A percentile compares a stretch with the other conserved stretches of the same genome.
Evolutionary conservation across 2,797 vertebrate genomes (phyloP).

Genomic region (Aeoliscus strigatus): DNA sequence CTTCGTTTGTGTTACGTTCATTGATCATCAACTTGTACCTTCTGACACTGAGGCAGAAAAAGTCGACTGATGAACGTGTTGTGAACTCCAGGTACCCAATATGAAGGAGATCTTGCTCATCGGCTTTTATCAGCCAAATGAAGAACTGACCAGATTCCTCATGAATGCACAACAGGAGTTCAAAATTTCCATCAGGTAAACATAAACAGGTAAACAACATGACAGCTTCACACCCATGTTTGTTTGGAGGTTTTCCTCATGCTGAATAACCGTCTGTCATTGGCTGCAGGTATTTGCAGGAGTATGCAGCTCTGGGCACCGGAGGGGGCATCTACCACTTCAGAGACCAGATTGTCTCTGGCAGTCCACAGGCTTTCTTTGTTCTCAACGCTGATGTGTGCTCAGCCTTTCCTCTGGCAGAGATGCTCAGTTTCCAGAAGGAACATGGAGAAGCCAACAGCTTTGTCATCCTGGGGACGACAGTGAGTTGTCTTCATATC

Average conservation of each 20-base stretch:
- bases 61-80: background rate
- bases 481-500: slow-evolving; percentile 70
- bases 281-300: slow-evolving; percentile 87
- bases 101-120: slow-evolving; percentile 95
- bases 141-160: slow-evolving; percentile 88
- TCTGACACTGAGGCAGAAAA: background rate
- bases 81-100: slow-evolving; percentile 77
- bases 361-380: slow-evolving; percentile 86
- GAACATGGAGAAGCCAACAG: slow-evolving; percentile 78
- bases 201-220: background rate
- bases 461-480: slow-evolving; percentile 92
- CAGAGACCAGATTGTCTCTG: slow-evolving; percentile 95
- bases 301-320: slow-evolving; percentile 91
- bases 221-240: no score
- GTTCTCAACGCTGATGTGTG: slow-evolving; percentile 96
- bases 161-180: slow-evolving; percentile 88
- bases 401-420: slow-evolving; percentile 87
- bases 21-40: no score
- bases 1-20: no score
- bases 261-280: slow-evolving; percentile 17
- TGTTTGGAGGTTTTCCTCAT: background rate
- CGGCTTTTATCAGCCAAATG: slow-evolving; percentile 96
- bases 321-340: slow-evolving; percentile 98
- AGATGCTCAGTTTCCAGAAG: slow-evolving; percentile 88
- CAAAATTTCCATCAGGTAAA: slow-evolving; percentile 89